Conservation (phyloP, 2,888 invertebrate species). For the Callimorpha dominula region DNA sequence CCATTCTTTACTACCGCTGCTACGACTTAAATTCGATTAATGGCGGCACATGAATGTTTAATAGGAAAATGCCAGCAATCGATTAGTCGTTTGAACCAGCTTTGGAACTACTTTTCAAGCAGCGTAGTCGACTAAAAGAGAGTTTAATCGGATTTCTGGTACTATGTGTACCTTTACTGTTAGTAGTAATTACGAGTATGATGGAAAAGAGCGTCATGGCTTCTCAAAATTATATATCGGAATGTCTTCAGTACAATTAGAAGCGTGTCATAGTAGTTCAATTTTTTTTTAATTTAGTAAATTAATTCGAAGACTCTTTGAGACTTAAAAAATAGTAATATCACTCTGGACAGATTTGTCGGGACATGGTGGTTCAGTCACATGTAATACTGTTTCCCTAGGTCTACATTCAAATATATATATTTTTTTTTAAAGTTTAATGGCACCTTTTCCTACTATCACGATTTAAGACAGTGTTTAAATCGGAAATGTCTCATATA, state of each 20-base stretch:
- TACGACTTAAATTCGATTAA: conserved; percentile 19
- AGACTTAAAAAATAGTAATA: too few species aligned
- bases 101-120: conserved; percentile 31
- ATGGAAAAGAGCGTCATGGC: background rate
- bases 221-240: background rate
- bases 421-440: too few species aligned
- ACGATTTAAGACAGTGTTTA: background rate
- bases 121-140: conserved; percentile 30
- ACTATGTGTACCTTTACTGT: background rate
- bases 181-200: background rate
- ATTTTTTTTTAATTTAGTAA: too few species aligned
- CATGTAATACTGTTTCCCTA: too few species aligned
- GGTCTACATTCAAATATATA: too few species aligned
- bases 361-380: too few species aligned
- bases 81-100: conserved; percentile 35
- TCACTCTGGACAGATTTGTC: too few species aligned
- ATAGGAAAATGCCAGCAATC: conserved; percentile 30
- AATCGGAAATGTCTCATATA: background rate
- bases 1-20: background rate
- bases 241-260: too few species aligned
- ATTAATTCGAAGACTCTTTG: too few species aligned
- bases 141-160: conserved; percentile 35
- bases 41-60: conserved; percentile 27
- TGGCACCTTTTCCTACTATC: too few species aligned
- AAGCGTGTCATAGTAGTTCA: too few species aligned